Evolutionary conservation across 2,888 invertebrate genomes (phyloP).

Genomic region (Eurytoma californica): DNA sequence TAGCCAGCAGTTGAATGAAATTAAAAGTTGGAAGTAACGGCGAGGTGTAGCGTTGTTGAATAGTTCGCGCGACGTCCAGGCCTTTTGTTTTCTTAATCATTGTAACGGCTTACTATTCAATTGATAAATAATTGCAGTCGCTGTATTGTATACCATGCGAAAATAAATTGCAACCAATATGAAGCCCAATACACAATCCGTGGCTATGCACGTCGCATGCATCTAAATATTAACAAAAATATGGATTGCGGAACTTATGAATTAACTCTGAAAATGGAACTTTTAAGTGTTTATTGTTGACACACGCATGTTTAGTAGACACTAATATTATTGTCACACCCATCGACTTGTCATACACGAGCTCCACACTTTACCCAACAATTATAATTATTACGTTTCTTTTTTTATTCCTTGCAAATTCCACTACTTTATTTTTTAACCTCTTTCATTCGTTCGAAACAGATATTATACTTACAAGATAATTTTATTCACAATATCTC

Average conservation of each 20-base stretch:
- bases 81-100: slow-evolving; percentile 29
- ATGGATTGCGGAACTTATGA: neutral
- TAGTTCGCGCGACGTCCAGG: slow-evolving; percentile 42
- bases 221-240: neutral
- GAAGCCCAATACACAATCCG: slow-evolving; percentile 23
- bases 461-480: slow-evolving; percentile 30
- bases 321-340: slow-evolving; percentile 43
- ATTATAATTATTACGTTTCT: slow-evolving; percentile 25
- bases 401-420: slow-evolving; percentile 36
- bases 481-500: slow-evolving; percentile 1
- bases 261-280: slow-evolving; percentile 16
- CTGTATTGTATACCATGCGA: slow-evolving; percentile 1
- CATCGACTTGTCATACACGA: slow-evolving; percentile 48
- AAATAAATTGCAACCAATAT: slow-evolving; percentile 30
- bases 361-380: slow-evolving; percentile 40
- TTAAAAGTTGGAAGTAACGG: neutral
- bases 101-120: slow-evolving; percentile 32
- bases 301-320: slow-evolving; percentile 41
- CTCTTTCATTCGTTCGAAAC: slow-evolving; percentile 16
- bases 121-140: slow-evolving; percentile 35
- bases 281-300: slow-evolving; percentile 25
- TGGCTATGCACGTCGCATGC: slow-evolving; percentile 33
- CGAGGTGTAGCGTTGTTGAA: neutral
- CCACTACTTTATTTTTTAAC: neutral
- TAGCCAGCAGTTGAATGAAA: too few species aligned